phyloP scores from a whole-genome alignment of 1,140 invertebrate species.

The Panagrolaimus sp. region DNA sequence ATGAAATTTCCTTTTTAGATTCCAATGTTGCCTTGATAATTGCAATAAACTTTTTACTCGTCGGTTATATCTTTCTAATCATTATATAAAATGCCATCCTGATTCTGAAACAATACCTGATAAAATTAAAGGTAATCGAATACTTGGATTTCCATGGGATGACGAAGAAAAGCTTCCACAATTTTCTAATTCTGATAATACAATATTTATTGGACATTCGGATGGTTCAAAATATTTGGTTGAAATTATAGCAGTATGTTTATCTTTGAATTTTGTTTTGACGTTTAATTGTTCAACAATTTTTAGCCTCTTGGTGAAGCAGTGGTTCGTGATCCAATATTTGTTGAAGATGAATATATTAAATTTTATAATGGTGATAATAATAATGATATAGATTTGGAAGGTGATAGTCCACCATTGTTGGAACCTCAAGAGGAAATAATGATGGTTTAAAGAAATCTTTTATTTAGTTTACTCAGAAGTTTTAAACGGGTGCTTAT shows the following conservation, averaged over 20 bases:
- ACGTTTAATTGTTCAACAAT: too few relatives aligned
- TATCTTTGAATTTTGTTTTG: background rate
- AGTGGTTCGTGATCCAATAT: too few relatives aligned
- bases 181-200: background rate
- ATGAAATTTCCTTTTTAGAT: background rate
- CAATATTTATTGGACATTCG: background rate
- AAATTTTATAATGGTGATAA: background rate
- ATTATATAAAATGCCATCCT: slow-evolving; percentile 10
- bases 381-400: too few relatives aligned
- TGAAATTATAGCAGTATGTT: background rate
- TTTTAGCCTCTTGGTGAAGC: too few relatives aligned
- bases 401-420: background rate
- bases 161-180: background rate
- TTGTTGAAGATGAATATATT: too few relatives aligned
- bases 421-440: background rate
- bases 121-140: background rate
- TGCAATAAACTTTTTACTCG: slow-evolving; percentile 24
- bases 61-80: slow-evolving; percentile 21
- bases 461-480: too few relatives aligned
- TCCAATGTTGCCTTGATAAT: slow-evolving; percentile 21
- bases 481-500: too few relatives aligned
- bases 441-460: too few relatives aligned
- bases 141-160: background rate
- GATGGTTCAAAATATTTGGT: background rate
- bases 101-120: background rate